These are phyloP conservation scores for Clarias batrachus DNA, from an alignment of 2,113 vertebrate species.

Conservation along the genomic window DNA sequence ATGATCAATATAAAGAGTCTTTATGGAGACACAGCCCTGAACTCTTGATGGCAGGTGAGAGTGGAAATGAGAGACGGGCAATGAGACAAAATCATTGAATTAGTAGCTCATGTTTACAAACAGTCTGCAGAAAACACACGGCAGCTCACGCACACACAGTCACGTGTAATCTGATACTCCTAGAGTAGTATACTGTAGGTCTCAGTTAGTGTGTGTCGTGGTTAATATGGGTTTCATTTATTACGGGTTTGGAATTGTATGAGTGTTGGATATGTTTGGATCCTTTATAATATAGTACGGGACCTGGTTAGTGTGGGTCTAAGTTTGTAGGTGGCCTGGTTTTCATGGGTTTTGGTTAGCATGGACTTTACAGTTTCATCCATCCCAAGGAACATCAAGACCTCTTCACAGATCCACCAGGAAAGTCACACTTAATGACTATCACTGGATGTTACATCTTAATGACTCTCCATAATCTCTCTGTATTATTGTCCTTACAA, in stretches of 20 bases:
- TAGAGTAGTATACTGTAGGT: not conserved
- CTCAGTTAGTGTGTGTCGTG: not conserved
- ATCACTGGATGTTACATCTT: too few species aligned
- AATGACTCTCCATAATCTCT: too few species aligned
- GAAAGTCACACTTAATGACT: too few species aligned
- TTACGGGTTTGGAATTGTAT: not conserved
- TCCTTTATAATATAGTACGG: too few species aligned
- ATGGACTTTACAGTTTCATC: too few species aligned
- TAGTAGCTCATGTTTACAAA: not conserved
- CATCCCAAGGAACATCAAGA: too few species aligned
- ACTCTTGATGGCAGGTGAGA: not conserved
- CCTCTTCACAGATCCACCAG: too few species aligned
- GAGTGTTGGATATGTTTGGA: not conserved
- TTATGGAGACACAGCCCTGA: not conserved
- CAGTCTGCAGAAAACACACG: not conserved
- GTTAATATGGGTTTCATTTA: not conserved
- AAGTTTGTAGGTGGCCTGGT: too few species aligned
- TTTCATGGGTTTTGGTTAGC: too few species aligned
- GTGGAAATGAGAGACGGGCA: not conserved
- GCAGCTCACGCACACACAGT: not conserved
- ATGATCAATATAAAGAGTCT: conserved; percentile 5
- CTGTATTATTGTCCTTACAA: too few species aligned
- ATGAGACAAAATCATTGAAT: not conserved
- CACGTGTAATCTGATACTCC: not conserved
- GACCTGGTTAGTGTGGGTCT: too few species aligned